Base-by-base conservation (phyloP, 2,888 invertebrate species). In the Hedychridium roseum region DNA sequence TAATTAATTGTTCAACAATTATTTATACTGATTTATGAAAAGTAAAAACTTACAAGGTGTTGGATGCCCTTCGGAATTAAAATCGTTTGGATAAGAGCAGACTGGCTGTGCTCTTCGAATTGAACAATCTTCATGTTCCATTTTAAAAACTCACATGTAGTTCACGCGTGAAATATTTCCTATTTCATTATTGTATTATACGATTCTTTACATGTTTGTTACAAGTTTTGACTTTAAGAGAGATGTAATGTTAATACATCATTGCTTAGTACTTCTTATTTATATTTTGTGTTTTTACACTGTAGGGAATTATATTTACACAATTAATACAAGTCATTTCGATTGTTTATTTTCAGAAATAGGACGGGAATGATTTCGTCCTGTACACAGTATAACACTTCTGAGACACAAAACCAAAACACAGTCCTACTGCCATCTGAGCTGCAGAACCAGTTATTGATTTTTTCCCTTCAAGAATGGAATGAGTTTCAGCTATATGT, bases 51-150 rank as follows among this genome's bases (percentile, higher is more conserved):
- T 57, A 73, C 73, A 57, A 44, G 65, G 43, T 41, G 58, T 54
- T 18, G 64, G 51, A 11, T 66, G 63, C 44, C 64, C 59, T 17
- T 75, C 73, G 9, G 67, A 35, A 51, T 74, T 74, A 47, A 66
- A 76, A 45, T 75, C 76, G 56, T 74, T 70, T 52, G 69, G 75
- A 47, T 70, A 70, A 16, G 73, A 70, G 40, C 74, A 69, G 37
- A 70, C 52, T 23, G 68, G 67, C 50, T 72, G 76, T 17, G 66
- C 66, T 57, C 74, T 70, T 52, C 70, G 64, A 21, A 66, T 53
- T 37, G 66, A 48, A 45, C 71, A 72, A 28, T 76, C 74, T 43
- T 76, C 76, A 54, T 71, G 74, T 1, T 76, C 76, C 78, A 78
- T 78, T 45, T 54, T 41, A 23, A 6, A 23, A 23, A 23, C 23